Evolutionary conservation across 2,888 invertebrate genomes (phyloP).

Genomic region (Chaitophorus viminalis): DNA sequence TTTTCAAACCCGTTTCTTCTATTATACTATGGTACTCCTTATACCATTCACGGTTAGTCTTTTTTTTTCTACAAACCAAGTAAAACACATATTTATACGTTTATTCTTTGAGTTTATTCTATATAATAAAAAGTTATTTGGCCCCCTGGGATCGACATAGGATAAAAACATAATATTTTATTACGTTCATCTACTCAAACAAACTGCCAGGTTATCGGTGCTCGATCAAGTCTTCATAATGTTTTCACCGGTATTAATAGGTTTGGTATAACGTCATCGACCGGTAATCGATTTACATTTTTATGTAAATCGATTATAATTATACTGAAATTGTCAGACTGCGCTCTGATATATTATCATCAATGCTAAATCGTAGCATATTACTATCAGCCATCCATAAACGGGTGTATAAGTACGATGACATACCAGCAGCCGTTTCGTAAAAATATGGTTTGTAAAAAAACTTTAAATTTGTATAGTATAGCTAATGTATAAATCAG

Average conservation of each 20-base stretch:
- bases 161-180: too few species aligned
- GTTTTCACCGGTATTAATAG: neutral
- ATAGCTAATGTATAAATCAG: slow-evolving; percentile 18
- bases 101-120: neutral
- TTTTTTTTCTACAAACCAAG: neutral
- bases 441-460: neutral
- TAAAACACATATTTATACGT: neutral
- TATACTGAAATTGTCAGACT: neutral
- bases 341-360: neutral
- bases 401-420: neutral
- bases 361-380: neutral
- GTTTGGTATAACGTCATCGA: too few species aligned
- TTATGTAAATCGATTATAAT: neutral
- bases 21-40: neutral
- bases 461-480: neutral
- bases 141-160: neutral
- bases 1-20: slow-evolving; percentile 16
- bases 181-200: neutral
- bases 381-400: neutral
- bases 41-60: neutral
- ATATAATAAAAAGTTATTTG: neutral
- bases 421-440: neutral
- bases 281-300: neutral
- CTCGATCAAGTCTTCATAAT: neutral
- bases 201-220: neutral